phyloP scores from a whole-genome alignment of 2,113 vertebrate species.

The Trogon surrucura region DNA sequence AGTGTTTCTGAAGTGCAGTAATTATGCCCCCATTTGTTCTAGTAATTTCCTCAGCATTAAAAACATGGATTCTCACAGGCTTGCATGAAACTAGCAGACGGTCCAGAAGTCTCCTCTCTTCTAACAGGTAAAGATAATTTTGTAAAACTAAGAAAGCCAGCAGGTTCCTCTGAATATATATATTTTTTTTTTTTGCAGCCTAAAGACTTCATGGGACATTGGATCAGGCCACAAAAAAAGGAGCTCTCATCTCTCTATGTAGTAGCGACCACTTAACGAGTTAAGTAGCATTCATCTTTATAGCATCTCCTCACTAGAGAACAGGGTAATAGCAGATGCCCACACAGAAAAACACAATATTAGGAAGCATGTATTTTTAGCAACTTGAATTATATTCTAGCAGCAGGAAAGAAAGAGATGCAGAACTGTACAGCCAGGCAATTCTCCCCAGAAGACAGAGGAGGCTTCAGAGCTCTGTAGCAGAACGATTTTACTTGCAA shows the following conservation, averaged over 20 bases:
- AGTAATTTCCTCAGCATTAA: background rate
- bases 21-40: background rate
- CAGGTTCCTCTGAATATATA: background rate
- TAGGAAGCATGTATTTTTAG: constrained; percentile 52
- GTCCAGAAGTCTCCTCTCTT: background rate
- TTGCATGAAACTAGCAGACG: background rate
- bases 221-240: background rate
- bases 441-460: background rate
- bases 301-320: background rate
- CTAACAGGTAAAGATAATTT: background rate
- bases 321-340: background rate
- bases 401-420: constrained; percentile 38
- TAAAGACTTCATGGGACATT: background rate
- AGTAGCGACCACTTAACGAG: background rate
- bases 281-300: background rate
- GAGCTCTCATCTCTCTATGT: background rate
- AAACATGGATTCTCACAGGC: background rate
- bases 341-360: background rate
- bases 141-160: background rate
- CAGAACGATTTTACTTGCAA: background rate
- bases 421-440: background rate
- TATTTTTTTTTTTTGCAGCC: background rate
- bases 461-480: background rate
- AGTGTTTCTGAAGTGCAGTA: background rate
- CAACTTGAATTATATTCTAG: constrained; percentile 56